These are phyloP conservation scores for Trissoscelio sp. DNA, from an alignment of 2,888 invertebrate species.

Conservation along the genomic window DNA sequence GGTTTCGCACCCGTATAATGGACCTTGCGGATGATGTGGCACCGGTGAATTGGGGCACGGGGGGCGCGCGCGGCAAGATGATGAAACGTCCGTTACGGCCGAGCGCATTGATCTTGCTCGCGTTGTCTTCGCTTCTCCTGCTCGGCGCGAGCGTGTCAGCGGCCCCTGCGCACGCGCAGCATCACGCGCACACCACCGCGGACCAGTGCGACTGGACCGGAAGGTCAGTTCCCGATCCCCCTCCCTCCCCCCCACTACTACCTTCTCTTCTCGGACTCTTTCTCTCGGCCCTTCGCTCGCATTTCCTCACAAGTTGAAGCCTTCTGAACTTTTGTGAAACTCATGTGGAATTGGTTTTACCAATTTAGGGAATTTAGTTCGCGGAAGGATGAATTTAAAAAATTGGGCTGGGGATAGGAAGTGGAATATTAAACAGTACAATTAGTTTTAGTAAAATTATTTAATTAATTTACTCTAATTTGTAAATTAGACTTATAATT, in stretches of 20 bases:
- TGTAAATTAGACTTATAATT: too few species aligned
- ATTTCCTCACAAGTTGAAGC: constrained; percentile 16
- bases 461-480: too few species aligned
- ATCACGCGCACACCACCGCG: constrained; percentile 73
- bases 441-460: too few species aligned
- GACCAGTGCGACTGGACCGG: constrained; percentile 83
- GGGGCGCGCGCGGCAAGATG: constrained; percentile 46
- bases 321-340: too few species aligned
- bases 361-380: constrained; percentile 24
- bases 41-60: constrained; percentile 6
- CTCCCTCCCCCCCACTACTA: constrained; percentile 8
- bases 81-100: constrained; percentile 57
- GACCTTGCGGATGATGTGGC: constrained; percentile 17
- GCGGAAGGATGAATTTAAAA: background rate
- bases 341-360: constrained; percentile 1
- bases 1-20: constrained; percentile 22
- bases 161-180: constrained; percentile 73
- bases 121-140: constrained; percentile 66
- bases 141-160: constrained; percentile 62
- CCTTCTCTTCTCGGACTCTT: background rate
- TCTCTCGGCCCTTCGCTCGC: background rate
- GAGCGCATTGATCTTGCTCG: constrained; percentile 68
- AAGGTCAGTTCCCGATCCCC: constrained; percentile 77
- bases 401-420: too few species aligned
- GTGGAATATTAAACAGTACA: too few species aligned